These are phyloP conservation scores for Trematomus loennbergii DNA, from an alignment of 2,113 vertebrate species.

Conservation along the genomic window DNA sequence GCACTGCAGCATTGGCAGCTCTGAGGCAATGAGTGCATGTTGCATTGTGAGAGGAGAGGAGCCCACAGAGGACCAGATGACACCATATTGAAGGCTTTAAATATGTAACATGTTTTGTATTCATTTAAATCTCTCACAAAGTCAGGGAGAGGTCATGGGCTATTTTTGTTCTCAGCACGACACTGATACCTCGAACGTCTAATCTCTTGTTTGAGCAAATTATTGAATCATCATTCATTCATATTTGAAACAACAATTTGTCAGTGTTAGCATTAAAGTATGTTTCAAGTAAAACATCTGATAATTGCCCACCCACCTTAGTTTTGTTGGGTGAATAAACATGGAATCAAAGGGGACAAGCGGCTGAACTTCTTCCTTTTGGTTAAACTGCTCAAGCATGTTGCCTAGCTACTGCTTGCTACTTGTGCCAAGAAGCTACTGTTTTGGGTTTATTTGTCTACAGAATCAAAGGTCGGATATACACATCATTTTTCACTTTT, in stretches of 20 bases:
- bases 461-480: too few species aligned
- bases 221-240: background rate
- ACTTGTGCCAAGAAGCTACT: too few species aligned
- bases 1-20: slow-evolving; percentile 48
- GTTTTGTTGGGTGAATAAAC: background rate
- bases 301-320: background rate
- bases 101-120: slow-evolving; percentile 60
- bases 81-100: slow-evolving; percentile 70
- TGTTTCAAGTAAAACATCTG: background rate
- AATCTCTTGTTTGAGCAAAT: slow-evolving; percentile 14
- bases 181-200: background rate
- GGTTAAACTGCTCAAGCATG: background rate
- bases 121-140: slow-evolving; percentile 53
- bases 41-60: slow-evolving; percentile 21
- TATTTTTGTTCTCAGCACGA: background rate
- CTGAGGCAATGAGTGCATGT: slow-evolving; percentile 42
- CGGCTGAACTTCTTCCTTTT: background rate
- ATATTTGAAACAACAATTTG: background rate
- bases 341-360: background rate
- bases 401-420: too few species aligned
- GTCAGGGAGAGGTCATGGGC: slow-evolving; percentile 59
- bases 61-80: slow-evolving; percentile 63
- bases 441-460: too few species aligned
- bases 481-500: too few species aligned
- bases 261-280: background rate